Evolutionary conservation across 2,113 vertebrate species (phyloP).

Genomic region (Ctenomys sociabilis): DNA sequence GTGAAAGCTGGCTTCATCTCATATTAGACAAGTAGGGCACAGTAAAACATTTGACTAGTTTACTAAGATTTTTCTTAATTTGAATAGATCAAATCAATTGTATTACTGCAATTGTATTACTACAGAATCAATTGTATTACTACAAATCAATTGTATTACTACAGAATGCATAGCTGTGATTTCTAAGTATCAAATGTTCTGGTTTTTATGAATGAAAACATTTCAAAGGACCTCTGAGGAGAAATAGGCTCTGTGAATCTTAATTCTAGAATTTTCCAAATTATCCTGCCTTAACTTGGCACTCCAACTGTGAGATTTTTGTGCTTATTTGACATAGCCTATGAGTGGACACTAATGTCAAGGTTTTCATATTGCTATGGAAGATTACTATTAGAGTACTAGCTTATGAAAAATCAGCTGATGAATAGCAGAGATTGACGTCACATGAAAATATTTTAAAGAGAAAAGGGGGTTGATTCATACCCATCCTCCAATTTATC

Average conservation of each 20-base stretch:
- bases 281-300: background rate
- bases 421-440: background rate
- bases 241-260: background rate
- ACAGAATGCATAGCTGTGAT: background rate
- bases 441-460: slow-evolving; percentile 19
- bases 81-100: background rate
- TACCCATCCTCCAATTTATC: background rate
- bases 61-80: background rate
- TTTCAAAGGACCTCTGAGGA: background rate
- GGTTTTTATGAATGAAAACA: background rate
- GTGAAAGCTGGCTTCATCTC: background rate
- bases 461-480: background rate
- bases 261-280: background rate
- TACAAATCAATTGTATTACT: background rate
- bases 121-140: background rate
- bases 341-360: background rate
- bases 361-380: background rate
- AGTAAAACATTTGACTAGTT: background rate
- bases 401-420: background rate
- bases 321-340: background rate
- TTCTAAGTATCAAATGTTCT: background rate
- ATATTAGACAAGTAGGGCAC: background rate
- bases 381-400: background rate
- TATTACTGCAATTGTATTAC: background rate
- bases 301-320: background rate